These are phyloP conservation scores for Ceramica pisi DNA, from an alignment of 2,888 invertebrate species.

Conservation along the genomic window DNA sequence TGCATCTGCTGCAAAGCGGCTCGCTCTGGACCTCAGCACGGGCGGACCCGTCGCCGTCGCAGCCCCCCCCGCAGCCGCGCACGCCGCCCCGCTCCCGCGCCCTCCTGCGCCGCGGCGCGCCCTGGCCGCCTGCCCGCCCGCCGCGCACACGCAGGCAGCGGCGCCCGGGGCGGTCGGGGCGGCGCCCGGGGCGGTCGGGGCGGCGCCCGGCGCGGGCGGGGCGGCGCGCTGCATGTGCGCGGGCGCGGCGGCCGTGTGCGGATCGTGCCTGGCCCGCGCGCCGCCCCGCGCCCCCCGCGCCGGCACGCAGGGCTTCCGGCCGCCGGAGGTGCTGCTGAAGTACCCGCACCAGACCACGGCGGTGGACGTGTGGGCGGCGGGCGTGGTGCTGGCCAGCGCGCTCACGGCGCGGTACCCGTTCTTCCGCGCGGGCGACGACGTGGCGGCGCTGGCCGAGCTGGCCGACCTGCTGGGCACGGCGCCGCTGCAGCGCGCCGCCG, in stretches of 20 bases:
- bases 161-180: constrained; percentile 89
- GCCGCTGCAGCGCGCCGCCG: constrained; percentile 92
- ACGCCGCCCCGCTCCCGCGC: constrained; percentile 90
- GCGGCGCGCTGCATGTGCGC: constrained; percentile 91
- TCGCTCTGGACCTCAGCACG: constrained; percentile 79
- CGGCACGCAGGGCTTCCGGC: constrained; percentile 97
- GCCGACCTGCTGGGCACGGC: constrained; percentile 94
- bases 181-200: too few species aligned
- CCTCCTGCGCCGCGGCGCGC: constrained; percentile 74
- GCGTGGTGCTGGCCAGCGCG: constrained; percentile 94
- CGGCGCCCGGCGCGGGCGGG: constrained; percentile 89
- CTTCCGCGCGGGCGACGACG: constrained; percentile 94
- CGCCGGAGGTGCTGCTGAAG: constrained; percentile 96
- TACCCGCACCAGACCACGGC: constrained; percentile 95
- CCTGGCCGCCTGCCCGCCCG: constrained; percentile 87
- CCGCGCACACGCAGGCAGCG: constrained; percentile 80
- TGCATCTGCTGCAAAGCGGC: constrained; percentile 74
- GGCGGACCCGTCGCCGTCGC: constrained; percentile 56
- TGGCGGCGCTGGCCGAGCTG: constrained; percentile 95
- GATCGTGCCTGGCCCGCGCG: constrained; percentile 92
- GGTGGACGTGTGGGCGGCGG: constrained; percentile 97
- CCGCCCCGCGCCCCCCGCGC: constrained; percentile 94
- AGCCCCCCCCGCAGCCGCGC: constrained; percentile 37
- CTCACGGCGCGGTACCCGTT: constrained; percentile 96
- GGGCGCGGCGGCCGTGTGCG: constrained; percentile 92